Base-by-base conservation (phyloP, 2,888 invertebrate species). In the Calameuta filiformis region DNA sequence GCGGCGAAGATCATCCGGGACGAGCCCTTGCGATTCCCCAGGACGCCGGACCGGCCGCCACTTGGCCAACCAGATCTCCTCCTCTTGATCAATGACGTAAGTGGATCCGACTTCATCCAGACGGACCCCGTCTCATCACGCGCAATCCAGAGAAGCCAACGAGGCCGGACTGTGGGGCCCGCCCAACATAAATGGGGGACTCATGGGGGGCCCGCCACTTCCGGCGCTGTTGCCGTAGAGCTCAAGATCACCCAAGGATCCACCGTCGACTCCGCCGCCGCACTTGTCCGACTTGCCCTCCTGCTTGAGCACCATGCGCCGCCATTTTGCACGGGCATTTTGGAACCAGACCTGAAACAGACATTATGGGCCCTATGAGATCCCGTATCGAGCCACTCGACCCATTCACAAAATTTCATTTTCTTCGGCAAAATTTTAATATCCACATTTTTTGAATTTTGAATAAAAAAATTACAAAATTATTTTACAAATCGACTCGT, bases 311-410 rank as follows among this genome's bases (percentile, higher is more conserved):
- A 97, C 95, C 94, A 97, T 96, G 84, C 98, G 95, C 87, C 98
- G 95, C 95, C 97, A 97, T 93, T 98, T 98, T 84, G 98, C 98
- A 69, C 98, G 94, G 37, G 98, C 97, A 91, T 98, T 98, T 93
- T 98, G 98, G 93, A 98, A 98, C 98, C 98, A 98, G 78, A 98
- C 98, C 97, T 98, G 94, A 69, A 93, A 93, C 71, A 71, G 71
- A 71, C 31, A 34, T 56, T 23, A 56, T 23, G 56, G 56, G 56
- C 9, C 23, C 56, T 56, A 1, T 56, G 56, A 56, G 56, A 56
- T 56, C 23, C 56, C 9, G 56, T 2, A 23, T 23, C 2, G 56
- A 23, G 56, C 56, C 56, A 9, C 56, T 23, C 6, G 56, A 56
- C 15, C 56, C 23, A 23, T 23, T 9, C 37, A 4, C 12, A 0